Base-by-base conservation (phyloP, 2,113 vertebrate species). In the Bubo blakistoni region DNA sequence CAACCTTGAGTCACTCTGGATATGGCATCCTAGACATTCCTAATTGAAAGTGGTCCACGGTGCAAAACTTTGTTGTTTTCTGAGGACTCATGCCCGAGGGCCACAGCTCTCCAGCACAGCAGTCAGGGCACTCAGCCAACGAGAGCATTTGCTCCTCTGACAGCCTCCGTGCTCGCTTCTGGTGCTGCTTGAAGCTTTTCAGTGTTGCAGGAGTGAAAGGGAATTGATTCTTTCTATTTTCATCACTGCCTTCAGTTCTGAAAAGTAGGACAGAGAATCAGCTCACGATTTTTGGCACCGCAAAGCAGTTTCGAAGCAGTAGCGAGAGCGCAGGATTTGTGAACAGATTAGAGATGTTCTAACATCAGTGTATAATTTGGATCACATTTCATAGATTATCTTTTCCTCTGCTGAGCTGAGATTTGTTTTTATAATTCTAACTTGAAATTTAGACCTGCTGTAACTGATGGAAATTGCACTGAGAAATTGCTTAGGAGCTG, bases 221-320 rank as follows among this genome's bases (percentile, higher is more conserved):
- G 58, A 96, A 90, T 94, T 67, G 91, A 87, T 94, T 94, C 90
- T 90, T 96, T 95, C 96, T 97, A 96, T 97, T 97, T 97, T 88
- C 85, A 86, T 95, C 76, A 2, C 88, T 94, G 90, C 85, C 44
- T 95, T 94, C 36, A 11, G 61, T 72, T 88, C 55, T 88, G 79
- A 57, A 95, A 97, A 97, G 94, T 96, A 96, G 95, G 95, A 73
- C 95, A 93, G 92, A 77, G 93, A 91, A 73, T 26, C 88, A 54
- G 95, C 96, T 95, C 93, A 90, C 34, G 95, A 94, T 94, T 96
- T 94, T 80, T 97, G 96, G 96, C 96, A 94, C 57, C 0, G 0
- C 67, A 38, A 32, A 88, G 94, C 81, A 46, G 87, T 52, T 36
- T 77, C 2, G 20, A 95, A 94, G 93, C 96, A 82, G 94, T 6